phyloP scores from a whole-genome alignment of 2,888 invertebrate genomes.

The Idaea straminata region DNA sequence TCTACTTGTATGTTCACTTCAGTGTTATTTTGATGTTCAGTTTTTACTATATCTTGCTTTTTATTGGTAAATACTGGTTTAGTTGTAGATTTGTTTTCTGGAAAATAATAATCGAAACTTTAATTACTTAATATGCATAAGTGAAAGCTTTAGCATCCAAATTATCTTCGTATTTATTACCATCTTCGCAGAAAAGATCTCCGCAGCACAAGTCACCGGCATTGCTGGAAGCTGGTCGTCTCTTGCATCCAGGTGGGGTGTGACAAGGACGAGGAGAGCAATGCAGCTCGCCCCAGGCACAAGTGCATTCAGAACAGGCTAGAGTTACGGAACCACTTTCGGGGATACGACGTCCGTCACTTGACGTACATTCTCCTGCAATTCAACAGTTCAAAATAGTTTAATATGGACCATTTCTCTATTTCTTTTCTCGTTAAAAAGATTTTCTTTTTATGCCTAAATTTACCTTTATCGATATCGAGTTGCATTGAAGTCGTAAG shows the following conservation, averaged over 20 bases:
- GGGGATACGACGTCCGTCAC: constrained; percentile 52
- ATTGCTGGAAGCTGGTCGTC: constrained; percentile 33
- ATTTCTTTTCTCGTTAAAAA: background rate
- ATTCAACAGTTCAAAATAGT: constrained; percentile 7
- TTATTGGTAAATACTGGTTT: constrained; percentile 29
- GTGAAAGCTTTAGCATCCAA: background rate
- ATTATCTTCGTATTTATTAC: constrained; percentile 27
- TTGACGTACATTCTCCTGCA: constrained; percentile 54
- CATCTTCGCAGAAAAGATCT: constrained; percentile 53
- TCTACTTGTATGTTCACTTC: constrained; percentile 14
- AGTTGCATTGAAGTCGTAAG: constrained; percentile 70
- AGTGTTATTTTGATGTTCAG: constrained; percentile 19
- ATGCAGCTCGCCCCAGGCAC: constrained; percentile 55
- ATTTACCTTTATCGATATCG: constrained; percentile 54
- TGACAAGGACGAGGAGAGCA: constrained; percentile 54
- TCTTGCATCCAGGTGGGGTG: constrained; percentile 40
- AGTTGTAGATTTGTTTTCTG: constrained; percentile 46
- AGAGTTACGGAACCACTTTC: constrained; percentile 51
- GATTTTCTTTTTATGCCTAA: background rate
- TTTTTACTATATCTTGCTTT: constrained; percentile 25
- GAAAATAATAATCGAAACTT: constrained; percentile 25
- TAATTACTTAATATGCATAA: background rate
- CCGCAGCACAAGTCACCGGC: constrained; percentile 58
- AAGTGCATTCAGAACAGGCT: constrained; percentile 59
- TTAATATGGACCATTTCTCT: background rate